A percentile compares a stretch with the other conserved stretches of the same genome.
Conservation (phyloP, 1,140 invertebrate genomes). For the Hylaeus anthracinus region DNA sequence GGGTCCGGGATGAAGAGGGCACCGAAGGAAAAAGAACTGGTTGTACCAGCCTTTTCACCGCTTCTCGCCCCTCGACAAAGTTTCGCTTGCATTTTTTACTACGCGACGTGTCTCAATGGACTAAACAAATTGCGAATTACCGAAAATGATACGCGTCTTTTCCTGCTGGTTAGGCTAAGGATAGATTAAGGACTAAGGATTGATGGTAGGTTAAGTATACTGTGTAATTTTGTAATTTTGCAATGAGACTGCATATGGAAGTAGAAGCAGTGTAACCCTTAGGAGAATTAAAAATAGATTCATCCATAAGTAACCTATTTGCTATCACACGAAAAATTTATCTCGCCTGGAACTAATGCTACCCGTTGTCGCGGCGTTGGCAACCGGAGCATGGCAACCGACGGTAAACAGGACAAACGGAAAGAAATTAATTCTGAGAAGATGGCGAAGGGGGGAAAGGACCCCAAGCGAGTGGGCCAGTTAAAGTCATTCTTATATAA, state of each 20-base stretch:
- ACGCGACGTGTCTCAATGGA: neutral
- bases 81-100: constrained; percentile 34
- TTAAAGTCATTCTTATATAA: constrained; percentile 36
- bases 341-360: constrained; percentile 25
- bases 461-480: neutral
- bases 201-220: no score
- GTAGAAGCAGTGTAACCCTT: no score
- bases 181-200: no score
- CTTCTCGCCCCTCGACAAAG: constrained; percentile 38
- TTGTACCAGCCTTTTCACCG: constrained; percentile 49
- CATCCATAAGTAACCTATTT: no score
- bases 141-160: no score
- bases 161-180: no score
- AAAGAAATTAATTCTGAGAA: constrained; percentile 26
- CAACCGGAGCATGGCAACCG: neutral
- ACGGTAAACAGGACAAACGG: constrained; percentile 23
- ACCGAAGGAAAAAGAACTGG: constrained; percentile 40
- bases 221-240: no score
- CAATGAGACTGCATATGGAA: no score
- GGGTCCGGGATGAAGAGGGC: neutral
- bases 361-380: constrained; percentile 20
- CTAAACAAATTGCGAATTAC: neutral
- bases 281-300: no score
- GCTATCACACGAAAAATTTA: neutral
- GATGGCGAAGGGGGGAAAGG: neutral